Evolutionary conservation across 2,113 vertebrate species (phyloP).

Genomic region (Martes martes): DNA sequence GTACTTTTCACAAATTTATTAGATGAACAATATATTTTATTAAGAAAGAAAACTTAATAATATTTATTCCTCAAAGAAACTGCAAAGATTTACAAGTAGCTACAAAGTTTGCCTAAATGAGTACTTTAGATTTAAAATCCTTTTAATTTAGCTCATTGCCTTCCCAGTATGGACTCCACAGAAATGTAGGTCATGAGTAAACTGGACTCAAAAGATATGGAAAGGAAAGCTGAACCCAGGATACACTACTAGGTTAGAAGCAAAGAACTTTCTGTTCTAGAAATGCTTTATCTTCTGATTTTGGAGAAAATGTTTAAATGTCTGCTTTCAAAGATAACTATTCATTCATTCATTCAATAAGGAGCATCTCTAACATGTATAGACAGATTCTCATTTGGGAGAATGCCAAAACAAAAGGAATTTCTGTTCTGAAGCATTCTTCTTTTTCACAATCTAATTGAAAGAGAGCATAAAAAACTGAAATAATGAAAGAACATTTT

Average conservation of each 20-base stretch:
- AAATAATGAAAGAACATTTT: not conserved
- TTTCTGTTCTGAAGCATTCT: not conserved
- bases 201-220: not conserved
- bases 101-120: slow-evolving; percentile 1
- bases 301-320: not conserved
- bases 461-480: not conserved
- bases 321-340: not conserved
- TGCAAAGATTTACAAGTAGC: not conserved
- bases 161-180: not conserved
- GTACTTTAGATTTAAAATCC: not conserved
- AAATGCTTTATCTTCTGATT: not conserved
- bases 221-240: not conserved
- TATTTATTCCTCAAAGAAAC: slow-evolving; percentile 1
- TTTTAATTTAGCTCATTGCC: not conserved
- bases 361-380: not conserved
- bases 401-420: not conserved
- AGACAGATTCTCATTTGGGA: not conserved
- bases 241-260: not conserved
- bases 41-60: slow-evolving; percentile 7
- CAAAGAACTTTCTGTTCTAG: not conserved
- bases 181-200: not conserved
- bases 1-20: not conserved
- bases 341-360: not conserved
- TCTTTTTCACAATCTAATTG: not conserved
- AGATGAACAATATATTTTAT: slow-evolving; percentile 10